These are phyloP conservation scores for Oxyura jamaicensis DNA, from an alignment of 2,113 vertebrate genomes.

Conservation along the genomic window DNA sequence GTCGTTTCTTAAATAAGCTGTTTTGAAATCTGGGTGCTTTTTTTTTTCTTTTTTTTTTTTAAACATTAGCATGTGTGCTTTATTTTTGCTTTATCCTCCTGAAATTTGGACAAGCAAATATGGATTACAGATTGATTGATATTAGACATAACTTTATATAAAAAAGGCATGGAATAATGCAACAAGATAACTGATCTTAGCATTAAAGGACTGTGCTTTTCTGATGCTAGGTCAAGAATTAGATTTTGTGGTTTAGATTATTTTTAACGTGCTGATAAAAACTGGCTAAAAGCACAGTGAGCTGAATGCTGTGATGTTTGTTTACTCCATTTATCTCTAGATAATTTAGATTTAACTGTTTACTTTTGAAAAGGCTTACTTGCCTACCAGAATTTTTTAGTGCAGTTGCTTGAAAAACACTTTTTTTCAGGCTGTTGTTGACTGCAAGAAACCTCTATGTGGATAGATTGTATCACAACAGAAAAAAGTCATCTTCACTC, in stretches of 20 bases:
- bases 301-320: background rate
- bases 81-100: background rate
- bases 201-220: background rate
- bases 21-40: background rate
- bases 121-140: background rate
- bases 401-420: background rate
- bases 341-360: background rate
- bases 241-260: background rate
- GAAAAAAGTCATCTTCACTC: background rate
- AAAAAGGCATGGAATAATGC: background rate
- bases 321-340: background rate
- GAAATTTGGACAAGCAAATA: background rate
- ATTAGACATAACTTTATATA: background rate
- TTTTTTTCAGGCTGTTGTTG: background rate
- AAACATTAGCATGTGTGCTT: background rate
- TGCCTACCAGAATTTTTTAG: background rate
- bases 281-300: background rate
- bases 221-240: background rate
- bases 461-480: background rate
- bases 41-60: too few relatives aligned
- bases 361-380: background rate
- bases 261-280: background rate
- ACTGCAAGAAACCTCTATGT: background rate
- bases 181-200: background rate
- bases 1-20: constrained; percentile 23